A percentile compares a stretch with the other conserved stretches of the same genome.
phyloP scores from a whole-genome alignment of 2,113 vertebrate species.

The Emydura subglobosa region DNA sequence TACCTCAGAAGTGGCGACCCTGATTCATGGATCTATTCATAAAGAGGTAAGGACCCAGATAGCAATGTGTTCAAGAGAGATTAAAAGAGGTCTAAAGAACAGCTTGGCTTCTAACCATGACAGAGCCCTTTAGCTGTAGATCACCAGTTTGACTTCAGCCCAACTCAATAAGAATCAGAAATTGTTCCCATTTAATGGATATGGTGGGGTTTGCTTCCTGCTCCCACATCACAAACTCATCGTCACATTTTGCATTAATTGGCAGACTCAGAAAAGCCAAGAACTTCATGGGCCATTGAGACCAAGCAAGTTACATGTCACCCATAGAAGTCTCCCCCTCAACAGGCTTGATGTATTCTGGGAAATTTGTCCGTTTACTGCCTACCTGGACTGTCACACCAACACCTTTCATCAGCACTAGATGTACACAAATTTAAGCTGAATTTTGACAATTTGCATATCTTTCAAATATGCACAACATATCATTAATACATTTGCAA shows the following conservation, averaged over 20 bases:
- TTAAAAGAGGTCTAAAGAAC: background rate
- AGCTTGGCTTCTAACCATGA: background rate
- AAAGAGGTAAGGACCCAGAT: too few relatives aligned
- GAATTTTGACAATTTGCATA: background rate
- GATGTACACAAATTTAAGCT: background rate
- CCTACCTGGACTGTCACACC: background rate
- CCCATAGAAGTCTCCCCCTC: background rate
- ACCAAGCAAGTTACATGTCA: background rate
- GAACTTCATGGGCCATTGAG: background rate
- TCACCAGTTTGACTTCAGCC: background rate
- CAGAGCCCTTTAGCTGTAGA: background rate
- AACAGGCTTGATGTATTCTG: background rate
- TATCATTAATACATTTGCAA: background rate
- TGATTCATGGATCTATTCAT: too few relatives aligned
- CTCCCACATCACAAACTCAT: background rate
- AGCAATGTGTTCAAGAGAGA: fast-evolving
- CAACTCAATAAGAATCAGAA: background rate
- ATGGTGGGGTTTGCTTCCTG: background rate
- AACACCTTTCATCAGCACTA: background rate
- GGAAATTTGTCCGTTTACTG: background rate
- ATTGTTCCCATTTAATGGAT: fast-evolving
- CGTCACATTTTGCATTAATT: background rate
- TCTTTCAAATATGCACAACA: background rate
- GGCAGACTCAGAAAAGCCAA: background rate
- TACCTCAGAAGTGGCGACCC: too few relatives aligned